Evolutionary conservation across 2,888 invertebrate species (phyloP), one percentile per base, ranked within the genome.

Genomic region (Chouioia cunea): DNA sequence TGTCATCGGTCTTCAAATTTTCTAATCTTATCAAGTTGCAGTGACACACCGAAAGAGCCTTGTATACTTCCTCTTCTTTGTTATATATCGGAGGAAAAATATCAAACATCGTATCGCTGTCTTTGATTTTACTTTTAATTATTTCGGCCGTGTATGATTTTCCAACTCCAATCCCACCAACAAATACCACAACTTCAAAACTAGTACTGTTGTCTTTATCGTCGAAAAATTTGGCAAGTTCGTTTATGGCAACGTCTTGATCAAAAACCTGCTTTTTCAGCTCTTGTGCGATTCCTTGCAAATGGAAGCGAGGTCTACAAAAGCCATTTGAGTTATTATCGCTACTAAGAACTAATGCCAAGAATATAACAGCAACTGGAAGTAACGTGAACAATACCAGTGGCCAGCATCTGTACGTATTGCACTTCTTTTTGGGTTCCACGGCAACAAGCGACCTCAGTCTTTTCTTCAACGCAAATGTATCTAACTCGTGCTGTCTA

Each of bases 161-260:
- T 22, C 85, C 85, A 2, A 83, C 81, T 0, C 85, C 85, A 0
- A 80, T 82, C 15, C 83, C 82, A 15, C 85, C 85, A 14, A 83
- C 65, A 1, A 85, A 70, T 4, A 73, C 75, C 2, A 82, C 15
- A 3, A 82, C 46, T 70, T 80, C 77, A 22, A 82, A 76, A 1
- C 75, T 74, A 36, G 63, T 63, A 3, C 65, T 50, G 56, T 79
- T 75, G 22, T 73, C 43, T 62, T 23, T 57, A 12, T 67, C 23
- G 2, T 3, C 27, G 43, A 74, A 74, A 64, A 65, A 63, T 20
- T 65, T 15, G 0, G 58, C 66, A 6, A 85, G 52, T n/a, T 73
- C 48, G 0, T 73, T 10, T 0, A 83, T 12, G 0, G 79, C 82
- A 12, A 68, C n/a, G 4, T 75, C 56, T 67, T 85, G 85, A 1